These are phyloP conservation scores for Hippoglossus hippoglossus DNA, from an alignment of 2,797 vertebrate genomes.

Conservation along the genomic window DNA sequence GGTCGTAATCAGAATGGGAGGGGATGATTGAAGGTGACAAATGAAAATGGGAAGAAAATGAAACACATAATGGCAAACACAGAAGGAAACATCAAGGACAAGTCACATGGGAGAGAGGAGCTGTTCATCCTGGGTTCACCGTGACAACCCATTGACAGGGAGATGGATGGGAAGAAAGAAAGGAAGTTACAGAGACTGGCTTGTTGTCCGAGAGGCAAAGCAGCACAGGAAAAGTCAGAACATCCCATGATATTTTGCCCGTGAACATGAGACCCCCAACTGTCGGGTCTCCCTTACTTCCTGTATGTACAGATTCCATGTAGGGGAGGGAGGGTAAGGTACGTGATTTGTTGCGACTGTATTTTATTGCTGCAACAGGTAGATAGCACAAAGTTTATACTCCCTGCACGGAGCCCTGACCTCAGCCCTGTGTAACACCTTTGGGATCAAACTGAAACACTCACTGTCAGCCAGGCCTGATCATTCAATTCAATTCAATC, in stretches of 20 bases:
- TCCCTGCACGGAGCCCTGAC: not conserved
- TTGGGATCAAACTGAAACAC: not conserved
- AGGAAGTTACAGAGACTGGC: slow-evolving; percentile 61
- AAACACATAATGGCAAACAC: slow-evolving; percentile 50
- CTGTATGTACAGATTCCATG: slow-evolving; percentile 44
- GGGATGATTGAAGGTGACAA: slow-evolving; percentile 42
- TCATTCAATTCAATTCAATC: not conserved
- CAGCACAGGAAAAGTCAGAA: slow-evolving; percentile 35
- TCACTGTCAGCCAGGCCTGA: not conserved
- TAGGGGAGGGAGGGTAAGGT: too few species aligned
- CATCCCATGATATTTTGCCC: slow-evolving; percentile 56
- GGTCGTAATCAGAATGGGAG: slow-evolving; percentile 18
- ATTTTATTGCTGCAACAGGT: not conserved
- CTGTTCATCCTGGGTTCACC: slow-evolving; percentile 39
- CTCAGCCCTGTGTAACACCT: not conserved
- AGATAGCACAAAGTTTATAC: not conserved
- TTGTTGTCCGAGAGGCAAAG: slow-evolving; percentile 38
- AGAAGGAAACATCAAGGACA: slow-evolving; percentile 42
- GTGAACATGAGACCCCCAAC: slow-evolving; percentile 47
- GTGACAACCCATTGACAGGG: slow-evolving; percentile 35
- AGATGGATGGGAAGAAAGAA: slow-evolving; percentile 21
- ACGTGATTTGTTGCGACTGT: not conserved
- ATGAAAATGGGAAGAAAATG: slow-evolving; percentile 24
- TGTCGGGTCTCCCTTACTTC: slow-evolving; percentile 64
- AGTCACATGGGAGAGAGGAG: slow-evolving; percentile 30